Evolutionary conservation across 2,888 invertebrate genomes (phyloP), one percentile per base, ranked within the genome.

Genomic region (Lasioglossum oenotherae): DNA sequence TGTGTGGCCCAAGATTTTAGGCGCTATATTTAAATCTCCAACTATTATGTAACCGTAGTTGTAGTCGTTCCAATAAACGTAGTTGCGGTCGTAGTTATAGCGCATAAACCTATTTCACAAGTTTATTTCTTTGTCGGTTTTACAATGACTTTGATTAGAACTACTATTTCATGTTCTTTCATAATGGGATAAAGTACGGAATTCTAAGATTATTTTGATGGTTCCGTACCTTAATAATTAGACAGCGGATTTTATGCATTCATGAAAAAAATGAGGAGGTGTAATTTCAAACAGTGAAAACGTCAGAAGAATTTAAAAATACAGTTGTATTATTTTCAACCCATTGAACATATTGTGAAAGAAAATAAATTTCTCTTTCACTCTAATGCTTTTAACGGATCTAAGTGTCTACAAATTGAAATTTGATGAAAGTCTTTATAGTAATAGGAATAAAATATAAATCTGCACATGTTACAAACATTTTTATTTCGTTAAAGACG

Each of bases 1-100:
- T 19, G 19, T 23, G 76, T 35, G 12, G 41, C 76, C 64, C 41
- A 31, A 67, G 44, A 76, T 49, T 46, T 77, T 49, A 77, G 67
- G 35, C 31, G 77, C n/a, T 77, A 67, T 49, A 77, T 77, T 69
- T 77, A 77, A 77, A 77, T 77, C 67, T 67, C n/a, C 10, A 67
- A 69, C n/a, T 67, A 77, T 67, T 77, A 69, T 69, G 67, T n/a
- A 77, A 77, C 23, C 73, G 16, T 67, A 31, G 38, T 31, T 23
- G 44, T 31, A 60, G 60, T 44, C 69, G 35, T 38, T 23, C 69
- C 38, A 69, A 69, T 69, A 38, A 69, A 38, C 69, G 69, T 23
- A 38, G 69, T 10, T 12, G 38, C 4, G 69, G 10, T 4, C n/a
- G 69, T 38, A 23, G 69, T 69, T 38, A 69, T 10, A 69, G 23